Evolutionary conservation across 2,113 vertebrate species (phyloP), one percentile per base, ranked within the genome.

Genomic region (Typhlomys cinereus): DNA sequence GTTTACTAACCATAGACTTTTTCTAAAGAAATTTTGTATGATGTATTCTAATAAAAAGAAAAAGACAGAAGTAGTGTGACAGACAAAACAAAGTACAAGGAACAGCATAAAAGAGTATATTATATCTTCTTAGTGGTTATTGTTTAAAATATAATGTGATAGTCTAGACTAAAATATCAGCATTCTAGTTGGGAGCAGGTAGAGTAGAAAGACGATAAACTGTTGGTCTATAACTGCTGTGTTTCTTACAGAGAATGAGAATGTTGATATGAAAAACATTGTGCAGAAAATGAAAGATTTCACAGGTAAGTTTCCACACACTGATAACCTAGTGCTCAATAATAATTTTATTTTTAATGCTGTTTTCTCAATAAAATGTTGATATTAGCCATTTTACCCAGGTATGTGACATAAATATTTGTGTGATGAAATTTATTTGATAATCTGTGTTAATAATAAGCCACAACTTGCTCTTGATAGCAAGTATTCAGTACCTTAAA

Each of bases 211-310:
- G 23, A 82, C n/a, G 25, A 29, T 36, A 91, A 46, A 66, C 52
- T 88, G 34, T 75, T 70, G n/a, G 1, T 61, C 54, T 93, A 61
- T 81, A 29, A 59, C 71, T 76, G 10, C 71, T 85, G 23, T 85
- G 17, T 89, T n/a, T 95, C 41, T 86, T 91, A 34, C 75, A 96
- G 93, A 39, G 81, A 69, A 83, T 78, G 75, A 75, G 50, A 95
- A 93, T 21, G 9, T 91, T 82, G 29, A 78, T 31, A 18, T 94
- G 70, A 91, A 93, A 91, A 36, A 67, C 5, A 36, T 96, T 29
- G 41, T 70, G 13, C 6, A 2, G 18, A 91, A 29, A 89, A 74
- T 89, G n/a, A 61, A 89, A 67, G 91, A 93, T 39, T 96, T 89
- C 39, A 48, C 64, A 82, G 95, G 93, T 95, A 15, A 78, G 74